Conservation (phyloP, 2,797 vertebrate genomes). For the Hapalemur alaotrensis region DNA sequence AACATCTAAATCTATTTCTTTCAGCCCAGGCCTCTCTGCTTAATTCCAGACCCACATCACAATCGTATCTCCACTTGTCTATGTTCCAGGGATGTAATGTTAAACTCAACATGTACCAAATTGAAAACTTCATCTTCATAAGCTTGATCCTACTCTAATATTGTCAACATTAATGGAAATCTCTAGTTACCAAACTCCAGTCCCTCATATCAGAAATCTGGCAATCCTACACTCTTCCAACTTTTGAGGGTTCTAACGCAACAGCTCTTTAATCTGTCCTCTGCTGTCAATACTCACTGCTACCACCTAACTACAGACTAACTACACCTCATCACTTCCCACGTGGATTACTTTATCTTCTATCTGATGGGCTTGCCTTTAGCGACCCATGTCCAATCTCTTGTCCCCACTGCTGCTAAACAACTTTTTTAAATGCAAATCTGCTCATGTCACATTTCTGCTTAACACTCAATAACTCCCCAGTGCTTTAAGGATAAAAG, state of each 20-base stretch:
- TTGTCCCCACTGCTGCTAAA: not conserved
- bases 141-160: not conserved
- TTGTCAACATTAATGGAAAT: not conserved
- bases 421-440: not conserved
- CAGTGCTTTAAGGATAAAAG: not conserved
- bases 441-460: not conserved
- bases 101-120: not conserved
- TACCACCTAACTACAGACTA: not conserved
- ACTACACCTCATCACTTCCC: not conserved
- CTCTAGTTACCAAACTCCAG: not conserved
- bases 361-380: not conserved
- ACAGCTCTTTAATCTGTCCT: not conserved
- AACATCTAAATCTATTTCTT: not conserved
- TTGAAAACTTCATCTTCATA: not conserved
- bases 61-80: not conserved
- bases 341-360: not conserved
- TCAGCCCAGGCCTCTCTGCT: not conserved
- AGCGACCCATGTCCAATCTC: not conserved
- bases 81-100: not conserved
- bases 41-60: not conserved
- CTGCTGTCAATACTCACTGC: not conserved
- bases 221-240: not conserved
- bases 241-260: not conserved
- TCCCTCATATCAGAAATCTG: not conserved
- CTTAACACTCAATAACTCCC: not conserved